Evolutionary conservation across 2,113 vertebrate genomes (phyloP), one percentile per base, ranked within the genome.

Genomic region (Scatophagus argus): DNA sequence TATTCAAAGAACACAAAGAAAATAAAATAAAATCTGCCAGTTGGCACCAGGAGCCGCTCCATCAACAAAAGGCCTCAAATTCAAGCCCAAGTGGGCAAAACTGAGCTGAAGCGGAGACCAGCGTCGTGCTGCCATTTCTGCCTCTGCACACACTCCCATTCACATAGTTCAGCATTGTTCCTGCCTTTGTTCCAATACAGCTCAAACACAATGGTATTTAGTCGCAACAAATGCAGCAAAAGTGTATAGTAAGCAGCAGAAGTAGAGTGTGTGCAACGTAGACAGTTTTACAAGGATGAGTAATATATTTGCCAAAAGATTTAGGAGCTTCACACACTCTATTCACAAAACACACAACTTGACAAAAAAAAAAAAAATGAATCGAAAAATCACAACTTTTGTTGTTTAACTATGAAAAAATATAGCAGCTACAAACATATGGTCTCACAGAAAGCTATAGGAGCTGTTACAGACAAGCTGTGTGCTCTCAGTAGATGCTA

Each of bases 1-100:
- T 77, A 92, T 87, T 86, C 88, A 90, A 87, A 89, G 76, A 84
- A 31, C n/a, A 91, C 86, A 91, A 91, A 89, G 83, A 88, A 88
- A 88, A 71, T 77, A 32, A 70, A 80, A 81, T 74, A 61, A 86
- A 91, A 86, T 90, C 88, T 88, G 83, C 90, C 88, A 88, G 82
- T 89, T 94, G 91, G 89, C 90, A 89, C 52, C 11, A 43, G 73
- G 64, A 85, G 47, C 78, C 52, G 34, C 74, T 80, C 54, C n/a
- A 13, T 61, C 78, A 87, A 89, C 87, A 91, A 92, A n/a, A 85
- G 79, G 72, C 76, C 55, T 74, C 66, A 58, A 67, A 88, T 83
- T 79, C 77, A 51, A 83, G 72, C 77, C 77, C 52, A 46, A 85
- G 65, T 74, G 71, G 77, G 74, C 61, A 72, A 83, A 86, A 89